Evolutionary conservation across 2,113 vertebrate species (phyloP).

Genomic region (Pleuronectes platessa): DNA sequence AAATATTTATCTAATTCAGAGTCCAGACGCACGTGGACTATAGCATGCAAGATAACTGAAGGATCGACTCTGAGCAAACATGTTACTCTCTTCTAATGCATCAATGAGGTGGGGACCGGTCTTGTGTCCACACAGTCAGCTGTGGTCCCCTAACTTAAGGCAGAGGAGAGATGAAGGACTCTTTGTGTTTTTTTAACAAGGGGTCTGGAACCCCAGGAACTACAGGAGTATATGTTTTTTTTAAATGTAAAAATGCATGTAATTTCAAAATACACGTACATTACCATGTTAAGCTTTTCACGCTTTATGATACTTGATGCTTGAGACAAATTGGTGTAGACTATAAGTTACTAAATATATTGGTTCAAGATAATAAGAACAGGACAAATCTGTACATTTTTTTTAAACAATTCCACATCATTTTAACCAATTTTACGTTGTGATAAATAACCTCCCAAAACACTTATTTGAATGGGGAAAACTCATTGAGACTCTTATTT

Average conservation of each 20-base stretch:
- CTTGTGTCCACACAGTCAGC: background rate
- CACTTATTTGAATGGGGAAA: background rate
- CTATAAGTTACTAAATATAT: background rate
- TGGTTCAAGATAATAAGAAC: background rate
- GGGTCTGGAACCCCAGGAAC: constrained; percentile 59
- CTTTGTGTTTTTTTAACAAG: background rate
- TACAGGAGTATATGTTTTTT: constrained; percentile 8
- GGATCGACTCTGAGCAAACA: background rate
- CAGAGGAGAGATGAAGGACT: background rate
- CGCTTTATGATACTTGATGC: constrained; percentile 10
- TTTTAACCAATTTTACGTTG: background rate
- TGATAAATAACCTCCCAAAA: background rate
- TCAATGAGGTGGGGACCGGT: too few species aligned
- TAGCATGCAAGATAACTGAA: background rate
- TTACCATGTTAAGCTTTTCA: constrained; percentile 38
- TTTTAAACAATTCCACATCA: background rate
- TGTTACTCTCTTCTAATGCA: background rate
- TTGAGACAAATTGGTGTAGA: background rate
- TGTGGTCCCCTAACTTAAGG: background rate
- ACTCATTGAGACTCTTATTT: background rate
- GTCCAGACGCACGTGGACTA: background rate
- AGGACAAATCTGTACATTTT: background rate
- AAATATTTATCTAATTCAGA: background rate
- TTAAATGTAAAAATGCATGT: constrained; percentile 30
- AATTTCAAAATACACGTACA: constrained; percentile 35